Evolutionary conservation across 2,888 invertebrate species (phyloP).

Genomic region (Erannis defoliaria): DNA sequence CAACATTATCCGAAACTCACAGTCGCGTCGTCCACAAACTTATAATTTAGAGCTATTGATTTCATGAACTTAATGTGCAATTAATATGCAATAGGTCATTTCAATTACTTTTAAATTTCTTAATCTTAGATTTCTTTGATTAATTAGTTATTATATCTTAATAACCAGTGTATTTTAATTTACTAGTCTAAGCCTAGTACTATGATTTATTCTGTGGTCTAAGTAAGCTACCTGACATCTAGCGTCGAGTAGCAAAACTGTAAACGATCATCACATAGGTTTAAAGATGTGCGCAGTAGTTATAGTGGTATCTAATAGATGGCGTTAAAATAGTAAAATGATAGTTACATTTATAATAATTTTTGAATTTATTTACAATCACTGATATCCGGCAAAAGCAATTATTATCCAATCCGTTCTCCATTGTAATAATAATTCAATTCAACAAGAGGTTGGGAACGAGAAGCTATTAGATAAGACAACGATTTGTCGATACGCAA

Average conservation of each 20-base stretch:
- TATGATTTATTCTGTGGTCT: too few relatives aligned
- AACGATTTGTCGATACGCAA: slow-evolving; percentile 36
- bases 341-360: not conserved
- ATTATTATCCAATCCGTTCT: slow-evolving; percentile 12
- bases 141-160: too few relatives aligned
- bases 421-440: slow-evolving; percentile 14
- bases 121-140: not conserved
- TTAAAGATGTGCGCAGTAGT: not conserved
- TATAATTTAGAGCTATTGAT: slow-evolving; percentile 1
- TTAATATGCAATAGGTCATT: not conserved
- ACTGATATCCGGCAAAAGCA: slow-evolving; percentile 7
- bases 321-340: slow-evolving; percentile 25
- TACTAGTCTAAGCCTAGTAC: too few relatives aligned
- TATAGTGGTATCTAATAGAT: slow-evolving; percentile 22
- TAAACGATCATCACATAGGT: not conserved
- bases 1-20: not conserved
- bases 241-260: slow-evolving; percentile 40
- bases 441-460: slow-evolving; percentile 1
- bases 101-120: not conserved
- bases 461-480: slow-evolving; percentile 28
- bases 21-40: slow-evolving; percentile 18
- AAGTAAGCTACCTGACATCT: slow-evolving; percentile 32
- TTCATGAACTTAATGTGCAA: slow-evolving; percentile 3
- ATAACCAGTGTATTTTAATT: too few relatives aligned
- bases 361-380: not conserved